Percentiles rank a stretch among this genome's conserved stretches.
phyloP scores from a whole-genome alignment of 2,797 vertebrate species.

The Myotis daubentonii region DNA sequence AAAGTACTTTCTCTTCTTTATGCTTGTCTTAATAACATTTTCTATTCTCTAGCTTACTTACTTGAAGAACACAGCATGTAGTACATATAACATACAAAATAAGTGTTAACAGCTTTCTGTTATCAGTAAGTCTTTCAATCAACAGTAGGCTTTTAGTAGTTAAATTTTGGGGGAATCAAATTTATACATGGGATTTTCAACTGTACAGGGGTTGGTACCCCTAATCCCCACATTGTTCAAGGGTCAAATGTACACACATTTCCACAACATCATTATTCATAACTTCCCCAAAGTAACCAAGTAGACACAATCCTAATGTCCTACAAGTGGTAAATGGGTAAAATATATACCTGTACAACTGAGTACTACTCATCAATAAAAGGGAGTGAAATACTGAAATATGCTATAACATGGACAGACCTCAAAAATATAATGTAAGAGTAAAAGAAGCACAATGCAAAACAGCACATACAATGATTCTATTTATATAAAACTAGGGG shows the following conservation, averaged over 20 bases:
- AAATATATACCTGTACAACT: neutral
- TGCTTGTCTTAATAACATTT: neutral
- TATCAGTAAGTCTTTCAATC: neutral
- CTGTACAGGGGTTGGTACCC: neutral
- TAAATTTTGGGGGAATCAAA: neutral
- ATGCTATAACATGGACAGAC: neutral
- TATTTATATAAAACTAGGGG: conserved; percentile 16
- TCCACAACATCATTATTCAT: neutral
- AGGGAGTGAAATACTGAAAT: neutral
- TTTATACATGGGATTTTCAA: neutral
- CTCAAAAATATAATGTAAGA: neutral
- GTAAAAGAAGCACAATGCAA: neutral
- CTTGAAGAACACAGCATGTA: neutral
- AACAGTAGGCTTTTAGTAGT: neutral
- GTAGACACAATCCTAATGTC: neutral
- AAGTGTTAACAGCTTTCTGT: neutral
- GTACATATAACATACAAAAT: neutral
- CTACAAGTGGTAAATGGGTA: neutral
- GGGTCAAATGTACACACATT: neutral
- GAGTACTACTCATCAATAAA: neutral
- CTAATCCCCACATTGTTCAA: neutral
- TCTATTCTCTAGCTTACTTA: neutral
- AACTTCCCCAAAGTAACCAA: neutral
- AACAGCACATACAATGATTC: neutral
- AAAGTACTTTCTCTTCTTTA: neutral